Conservation (phyloP, 1,140 invertebrate genomes). For the Bemisia tabaci region DNA sequence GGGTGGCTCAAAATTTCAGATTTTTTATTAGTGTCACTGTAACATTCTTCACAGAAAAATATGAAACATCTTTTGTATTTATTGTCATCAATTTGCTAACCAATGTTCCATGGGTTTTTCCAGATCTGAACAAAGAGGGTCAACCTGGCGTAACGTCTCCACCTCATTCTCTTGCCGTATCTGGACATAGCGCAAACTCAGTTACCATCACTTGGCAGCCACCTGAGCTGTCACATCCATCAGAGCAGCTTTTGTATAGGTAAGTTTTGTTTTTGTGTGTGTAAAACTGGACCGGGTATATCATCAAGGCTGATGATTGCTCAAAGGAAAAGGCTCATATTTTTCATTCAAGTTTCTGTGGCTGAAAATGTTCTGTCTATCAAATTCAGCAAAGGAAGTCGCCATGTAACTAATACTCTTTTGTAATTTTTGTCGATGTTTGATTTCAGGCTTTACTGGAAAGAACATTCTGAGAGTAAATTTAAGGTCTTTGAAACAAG, state of each 20-base stretch:
- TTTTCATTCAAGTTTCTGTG: too few species aligned
- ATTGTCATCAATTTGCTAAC: too few species aligned
- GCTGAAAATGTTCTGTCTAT: too few species aligned
- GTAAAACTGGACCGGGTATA: too few species aligned
- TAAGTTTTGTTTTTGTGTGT: slow-evolving; percentile 29
- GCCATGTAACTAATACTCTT: too few species aligned
- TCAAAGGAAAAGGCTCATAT: slow-evolving; percentile 8
- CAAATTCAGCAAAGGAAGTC: too few species aligned
- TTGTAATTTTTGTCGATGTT: too few species aligned
- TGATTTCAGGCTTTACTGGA: slow-evolving; percentile 54
- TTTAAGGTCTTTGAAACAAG: slow-evolving; percentile 45
- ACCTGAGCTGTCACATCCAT: slow-evolving; percentile 57
- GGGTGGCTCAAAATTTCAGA: too few species aligned
- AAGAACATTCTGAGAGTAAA: slow-evolving; percentile 41
- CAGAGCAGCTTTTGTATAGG: slow-evolving; percentile 58
- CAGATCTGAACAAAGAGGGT: slow-evolving; percentile 28
- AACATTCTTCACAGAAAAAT: too few species aligned
- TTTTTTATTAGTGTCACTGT: too few species aligned
- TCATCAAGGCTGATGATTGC: not conserved
- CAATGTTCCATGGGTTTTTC: too few species aligned
- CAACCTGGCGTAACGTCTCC: slow-evolving; percentile 52
- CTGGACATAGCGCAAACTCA: slow-evolving; percentile 57
- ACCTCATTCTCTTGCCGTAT: slow-evolving; percentile 60
- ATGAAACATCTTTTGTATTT: too few species aligned
- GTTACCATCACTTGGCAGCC: slow-evolving; percentile 66